Conservation (phyloP, 1,140 invertebrate genomes). For the Eumeta japonica region DNA sequence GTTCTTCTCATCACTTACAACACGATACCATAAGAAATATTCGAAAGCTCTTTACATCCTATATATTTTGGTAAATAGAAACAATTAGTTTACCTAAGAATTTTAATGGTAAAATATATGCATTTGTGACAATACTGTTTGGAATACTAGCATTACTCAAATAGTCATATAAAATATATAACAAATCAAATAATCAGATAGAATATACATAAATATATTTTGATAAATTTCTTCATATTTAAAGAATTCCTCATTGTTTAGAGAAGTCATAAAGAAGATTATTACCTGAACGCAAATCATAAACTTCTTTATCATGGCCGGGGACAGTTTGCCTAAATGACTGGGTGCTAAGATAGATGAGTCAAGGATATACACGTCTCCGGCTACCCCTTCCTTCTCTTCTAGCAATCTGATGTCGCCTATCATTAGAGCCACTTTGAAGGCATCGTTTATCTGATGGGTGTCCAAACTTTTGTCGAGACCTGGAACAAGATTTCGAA, state of each 20-base stretch:
- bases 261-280: neutral
- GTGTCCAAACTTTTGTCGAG: slow-evolving; percentile 40
- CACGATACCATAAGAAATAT: too few relatives aligned
- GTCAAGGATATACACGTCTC: slow-evolving; percentile 77
- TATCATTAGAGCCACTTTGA: slow-evolving; percentile 79
- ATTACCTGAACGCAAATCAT: slow-evolving; percentile 71
- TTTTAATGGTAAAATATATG: neutral
- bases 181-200: neutral
- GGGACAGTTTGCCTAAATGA: slow-evolving; percentile 76
- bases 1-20: too few relatives aligned
- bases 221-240: too few relatives aligned
- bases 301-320: slow-evolving; percentile 74
- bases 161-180: neutral
- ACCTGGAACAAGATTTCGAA: slow-evolving; percentile 21
- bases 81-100: too few relatives aligned
- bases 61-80: too few relatives aligned
- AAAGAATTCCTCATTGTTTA: too few relatives aligned
- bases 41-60: too few relatives aligned
- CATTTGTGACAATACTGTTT: neutral
- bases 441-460: slow-evolving; percentile 57
- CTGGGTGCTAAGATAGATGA: slow-evolving; percentile 68
- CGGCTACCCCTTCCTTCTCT: slow-evolving; percentile 73
- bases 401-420: slow-evolving; percentile 75
- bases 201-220: too few relatives aligned
- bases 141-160: slow-evolving; percentile 1